Percentiles rank a stretch among this genome's conserved stretches.
phyloP scores from a whole-genome alignment of 2,888 invertebrate genomes.

The Onchidella celtica region DNA sequence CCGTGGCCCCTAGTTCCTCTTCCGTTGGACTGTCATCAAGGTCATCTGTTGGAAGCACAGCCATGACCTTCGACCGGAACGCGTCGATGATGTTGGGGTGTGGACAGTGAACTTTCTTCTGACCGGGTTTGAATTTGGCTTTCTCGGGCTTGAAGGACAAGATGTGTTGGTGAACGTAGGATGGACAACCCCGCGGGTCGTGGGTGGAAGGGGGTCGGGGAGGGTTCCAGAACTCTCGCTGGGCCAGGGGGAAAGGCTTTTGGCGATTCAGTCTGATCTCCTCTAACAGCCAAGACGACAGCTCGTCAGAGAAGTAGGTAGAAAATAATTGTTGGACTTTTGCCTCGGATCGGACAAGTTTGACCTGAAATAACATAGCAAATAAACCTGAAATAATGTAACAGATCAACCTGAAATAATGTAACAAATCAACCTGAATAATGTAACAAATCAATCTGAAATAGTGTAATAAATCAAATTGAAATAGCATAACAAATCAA shows the following conservation, averaged over 20 bases:
- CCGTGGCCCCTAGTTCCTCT: not conserved
- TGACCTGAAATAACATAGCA: conserved; percentile 51
- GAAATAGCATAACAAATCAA: too few species aligned
- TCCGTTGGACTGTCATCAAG: not conserved
- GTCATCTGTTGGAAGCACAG: conserved; percentile 48
- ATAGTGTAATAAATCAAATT: too few species aligned
- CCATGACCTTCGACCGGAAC: conserved; percentile 53
- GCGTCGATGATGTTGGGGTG: conserved; percentile 76
- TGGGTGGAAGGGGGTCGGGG: conserved; percentile 60
- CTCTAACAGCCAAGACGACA: conserved; percentile 72
- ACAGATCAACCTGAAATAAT: too few species aligned
- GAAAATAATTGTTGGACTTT: conserved; percentile 71
- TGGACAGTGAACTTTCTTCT: conserved; percentile 64
- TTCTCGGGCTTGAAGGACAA: conserved; percentile 53
- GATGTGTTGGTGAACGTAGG: conserved; percentile 70
- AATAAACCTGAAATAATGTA: too few species aligned
- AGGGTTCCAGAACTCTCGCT: conserved; percentile 75
- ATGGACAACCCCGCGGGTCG: conserved; percentile 75
- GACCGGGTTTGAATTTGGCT: not conserved
- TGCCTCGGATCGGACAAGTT: conserved; percentile 68
- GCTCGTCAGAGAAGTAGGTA: conserved; percentile 69
- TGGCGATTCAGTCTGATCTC: conserved; percentile 75
- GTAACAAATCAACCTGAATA: too few species aligned
- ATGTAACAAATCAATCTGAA: not conserved
- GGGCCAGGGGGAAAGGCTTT: conserved; percentile 65